phyloP scores from a whole-genome alignment of 2,888 invertebrate genomes.

The Xanthia togata region DNA sequence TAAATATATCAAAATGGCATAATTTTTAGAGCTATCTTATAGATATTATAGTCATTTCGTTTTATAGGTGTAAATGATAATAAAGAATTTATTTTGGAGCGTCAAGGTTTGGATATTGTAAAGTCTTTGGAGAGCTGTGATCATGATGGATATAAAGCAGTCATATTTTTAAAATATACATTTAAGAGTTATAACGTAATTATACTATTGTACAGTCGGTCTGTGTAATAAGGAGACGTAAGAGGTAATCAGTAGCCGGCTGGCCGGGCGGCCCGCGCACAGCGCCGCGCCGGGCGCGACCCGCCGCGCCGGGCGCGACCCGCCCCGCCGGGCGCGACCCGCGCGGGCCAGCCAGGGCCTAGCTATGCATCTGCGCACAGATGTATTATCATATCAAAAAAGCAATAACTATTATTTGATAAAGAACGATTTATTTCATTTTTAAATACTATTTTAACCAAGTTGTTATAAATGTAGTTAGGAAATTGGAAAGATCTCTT shows the following conservation, averaged over 20 bases:
- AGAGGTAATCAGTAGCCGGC: conserved; percentile 63
- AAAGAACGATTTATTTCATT: conserved; percentile 85
- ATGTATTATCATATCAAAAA: conserved; percentile 89
- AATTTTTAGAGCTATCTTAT: conserved; percentile 90
- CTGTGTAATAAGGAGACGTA: conserved; percentile 72
- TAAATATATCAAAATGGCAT: conserved; percentile 90
- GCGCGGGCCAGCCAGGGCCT: conserved; percentile 31
- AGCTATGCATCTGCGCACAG: conserved; percentile 75
- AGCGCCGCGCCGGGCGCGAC: conserved; percentile 16
- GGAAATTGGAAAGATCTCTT: conserved; percentile 88
- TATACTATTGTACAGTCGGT: conserved; percentile 79
- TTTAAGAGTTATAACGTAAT: conserved; percentile 89
- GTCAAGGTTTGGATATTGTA: conserved; percentile 88
- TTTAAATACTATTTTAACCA: conserved; percentile 89
- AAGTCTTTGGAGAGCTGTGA: conserved; percentile 90
- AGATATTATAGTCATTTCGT: conserved; percentile 90
- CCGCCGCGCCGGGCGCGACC: conserved; percentile 39
- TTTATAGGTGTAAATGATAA: conserved; percentile 89
- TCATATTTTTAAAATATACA: conserved; percentile 90
- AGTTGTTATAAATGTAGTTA: conserved; percentile 89
- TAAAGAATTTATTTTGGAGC: conserved; percentile 90
- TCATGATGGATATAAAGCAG: conserved; percentile 90
- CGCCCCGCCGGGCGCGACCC: conserved; percentile 11
- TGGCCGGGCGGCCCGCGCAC: conserved; percentile 22
- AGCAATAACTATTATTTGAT: conserved; percentile 90